Percentiles rank a stretch among this genome's conserved stretches.
Evolutionary conservation across 2,888 invertebrate genomes (phyloP).

Genomic region (Cosmia pyralina): DNA sequence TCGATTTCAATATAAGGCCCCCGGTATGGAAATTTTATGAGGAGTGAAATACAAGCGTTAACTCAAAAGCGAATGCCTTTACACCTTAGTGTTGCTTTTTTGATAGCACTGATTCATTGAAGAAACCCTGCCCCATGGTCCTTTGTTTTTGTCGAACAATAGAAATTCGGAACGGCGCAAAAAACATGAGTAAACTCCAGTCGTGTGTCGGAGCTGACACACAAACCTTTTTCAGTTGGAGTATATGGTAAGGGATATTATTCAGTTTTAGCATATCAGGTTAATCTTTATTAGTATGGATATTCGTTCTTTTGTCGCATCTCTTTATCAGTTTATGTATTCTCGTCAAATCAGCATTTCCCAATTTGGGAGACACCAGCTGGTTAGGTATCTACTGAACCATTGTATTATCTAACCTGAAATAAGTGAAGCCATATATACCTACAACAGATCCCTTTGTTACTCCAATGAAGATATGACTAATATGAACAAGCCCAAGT

Average conservation of each 20-base stretch:
- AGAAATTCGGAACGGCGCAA: no score
- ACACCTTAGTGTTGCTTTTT: no score
- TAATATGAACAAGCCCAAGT: conserved; percentile 5
- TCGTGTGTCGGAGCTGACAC: no score
- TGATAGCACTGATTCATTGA: no score
- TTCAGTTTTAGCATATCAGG: neutral
- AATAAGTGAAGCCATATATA: neutral
- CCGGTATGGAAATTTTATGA: no score
- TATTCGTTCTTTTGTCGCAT: neutral
- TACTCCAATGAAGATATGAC: neutral
- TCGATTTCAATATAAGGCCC: no score
- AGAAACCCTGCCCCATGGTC: no score
- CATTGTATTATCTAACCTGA: neutral
- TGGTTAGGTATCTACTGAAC: neutral
- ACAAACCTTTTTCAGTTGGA: neutral
- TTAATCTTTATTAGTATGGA: conserved; percentile 14
- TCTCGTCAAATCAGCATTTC: no score
- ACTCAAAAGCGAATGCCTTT: no score
- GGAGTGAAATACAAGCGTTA: no score
- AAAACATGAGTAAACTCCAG: no score
- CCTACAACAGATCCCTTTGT: neutral
- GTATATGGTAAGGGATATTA: conserved; percentile 4
- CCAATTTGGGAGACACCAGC: neutral
- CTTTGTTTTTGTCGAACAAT: no score
- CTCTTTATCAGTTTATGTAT: neutral